These are phyloP conservation scores for Anthopleura sola DNA, from an alignment of 64 coral and sea anemone species.

Conservation along the genomic window DNA sequence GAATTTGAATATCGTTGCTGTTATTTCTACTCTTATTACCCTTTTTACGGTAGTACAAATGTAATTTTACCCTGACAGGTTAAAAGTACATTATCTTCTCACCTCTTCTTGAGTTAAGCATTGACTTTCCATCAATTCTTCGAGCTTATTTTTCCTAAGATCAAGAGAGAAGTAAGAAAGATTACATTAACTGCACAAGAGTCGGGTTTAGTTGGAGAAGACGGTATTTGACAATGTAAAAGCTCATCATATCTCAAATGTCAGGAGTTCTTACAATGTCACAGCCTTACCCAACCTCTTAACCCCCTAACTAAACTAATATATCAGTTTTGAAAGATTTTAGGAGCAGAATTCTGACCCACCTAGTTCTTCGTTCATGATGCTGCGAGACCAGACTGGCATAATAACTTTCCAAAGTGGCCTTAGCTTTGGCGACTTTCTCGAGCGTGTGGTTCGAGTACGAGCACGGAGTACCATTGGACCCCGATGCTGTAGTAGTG, in stretches of 20 bases:
- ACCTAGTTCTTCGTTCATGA: slow-evolving; percentile 91
- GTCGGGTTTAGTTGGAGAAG: background rate
- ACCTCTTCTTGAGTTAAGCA: slow-evolving; percentile 77
- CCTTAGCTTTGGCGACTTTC: slow-evolving; percentile 95
- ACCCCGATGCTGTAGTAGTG: slow-evolving; percentile 77
- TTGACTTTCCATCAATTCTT: slow-evolving; percentile 83
- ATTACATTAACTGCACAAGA: background rate
- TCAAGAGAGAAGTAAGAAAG: slow-evolving; percentile 7
- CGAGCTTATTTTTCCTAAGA: slow-evolving; percentile 70
- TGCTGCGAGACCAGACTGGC: slow-evolving; percentile 86
- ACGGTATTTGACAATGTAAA: background rate
- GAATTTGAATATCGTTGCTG: background rate
- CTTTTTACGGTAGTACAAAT: background rate
- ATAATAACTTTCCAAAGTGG: slow-evolving; percentile 93
- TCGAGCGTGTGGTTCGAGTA: slow-evolving; percentile 97
- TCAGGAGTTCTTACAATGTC: background rate
- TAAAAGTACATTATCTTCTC: background rate
- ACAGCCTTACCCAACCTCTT: background rate
- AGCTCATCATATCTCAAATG: background rate
- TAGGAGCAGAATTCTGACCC: slow-evolving; percentile 3
- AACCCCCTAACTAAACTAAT: background rate
- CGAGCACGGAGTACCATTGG: slow-evolving; percentile 58
- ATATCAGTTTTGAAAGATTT: background rate
- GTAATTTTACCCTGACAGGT: background rate
- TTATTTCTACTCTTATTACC: background rate